Evolutionary conservation across 2,888 invertebrate species (phyloP).

Genomic region (Deilephila porcellus): DNA sequence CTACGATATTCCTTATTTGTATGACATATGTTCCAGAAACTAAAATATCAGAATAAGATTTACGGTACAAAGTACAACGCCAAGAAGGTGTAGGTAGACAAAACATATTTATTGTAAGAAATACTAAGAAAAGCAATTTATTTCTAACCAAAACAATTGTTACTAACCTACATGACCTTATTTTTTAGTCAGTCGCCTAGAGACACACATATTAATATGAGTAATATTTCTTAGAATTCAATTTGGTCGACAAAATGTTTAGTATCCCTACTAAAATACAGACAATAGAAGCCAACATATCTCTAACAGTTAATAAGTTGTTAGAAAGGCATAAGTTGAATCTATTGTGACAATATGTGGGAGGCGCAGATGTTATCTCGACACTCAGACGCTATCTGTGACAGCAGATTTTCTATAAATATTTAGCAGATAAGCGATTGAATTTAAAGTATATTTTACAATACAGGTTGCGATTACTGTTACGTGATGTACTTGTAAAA

Average conservation of each 20-base stretch:
- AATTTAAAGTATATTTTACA: neutral
- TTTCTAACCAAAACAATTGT: too few relatives aligned
- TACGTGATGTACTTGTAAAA: neutral
- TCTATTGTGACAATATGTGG: slow-evolving; percentile 42
- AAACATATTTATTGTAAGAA: too few relatives aligned
- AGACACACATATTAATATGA: neutral
- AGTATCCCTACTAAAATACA: neutral
- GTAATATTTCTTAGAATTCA: neutral
- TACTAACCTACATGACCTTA: neutral
- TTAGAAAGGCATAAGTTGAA: slow-evolving; percentile 51
- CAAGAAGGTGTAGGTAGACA: too few relatives aligned
- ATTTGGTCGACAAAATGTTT: neutral
- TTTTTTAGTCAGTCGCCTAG: neutral
- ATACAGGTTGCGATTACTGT: neutral
- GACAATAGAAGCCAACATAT: slow-evolving; percentile 33
- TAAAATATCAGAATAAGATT: neutral
- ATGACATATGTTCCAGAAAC: neutral
- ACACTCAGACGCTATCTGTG: slow-evolving; percentile 1
- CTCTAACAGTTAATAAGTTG: slow-evolving; percentile 51
- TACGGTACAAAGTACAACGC: too few relatives aligned
- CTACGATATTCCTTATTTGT: too few relatives aligned
- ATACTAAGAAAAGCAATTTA: too few relatives aligned
- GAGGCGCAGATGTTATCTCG: slow-evolving; percentile 21
- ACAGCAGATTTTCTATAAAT: slow-evolving; percentile 15
- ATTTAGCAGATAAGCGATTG: neutral